Evolutionary conservation across 2,888 invertebrate genomes (phyloP).

Genomic region (Frankliniella fusca): DNA sequence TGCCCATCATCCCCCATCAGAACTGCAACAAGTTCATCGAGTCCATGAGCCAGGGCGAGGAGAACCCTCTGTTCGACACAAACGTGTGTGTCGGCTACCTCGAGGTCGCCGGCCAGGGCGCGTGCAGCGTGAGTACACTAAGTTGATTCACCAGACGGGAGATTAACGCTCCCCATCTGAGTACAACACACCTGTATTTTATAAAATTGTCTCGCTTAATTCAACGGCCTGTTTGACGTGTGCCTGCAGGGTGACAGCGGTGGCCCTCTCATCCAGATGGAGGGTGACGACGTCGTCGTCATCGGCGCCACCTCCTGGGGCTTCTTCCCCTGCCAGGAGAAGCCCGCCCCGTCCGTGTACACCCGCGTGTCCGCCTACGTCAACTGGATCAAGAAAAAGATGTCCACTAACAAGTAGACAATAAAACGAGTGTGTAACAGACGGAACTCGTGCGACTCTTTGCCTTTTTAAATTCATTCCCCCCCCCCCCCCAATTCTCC

Average conservation of each 20-base stretch:
- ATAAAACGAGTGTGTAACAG: no score
- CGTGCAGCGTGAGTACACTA: conserved; percentile 45
- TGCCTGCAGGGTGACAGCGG: conserved; percentile 46
- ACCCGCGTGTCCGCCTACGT: conserved; percentile 48
- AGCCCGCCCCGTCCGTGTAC: conserved; percentile 49
- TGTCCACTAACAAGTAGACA: no score
- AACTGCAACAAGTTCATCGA: conserved; percentile 36
- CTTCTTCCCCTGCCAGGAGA: conserved; percentile 49
- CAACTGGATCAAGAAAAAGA: conserved; percentile 45
- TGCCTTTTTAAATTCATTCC: no score
- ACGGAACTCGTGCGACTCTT: no score
- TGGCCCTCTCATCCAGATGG: conserved; percentile 44
- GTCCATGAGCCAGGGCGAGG: not conserved
- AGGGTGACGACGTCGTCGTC: conserved; percentile 42
- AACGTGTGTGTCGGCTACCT: conserved; percentile 50
- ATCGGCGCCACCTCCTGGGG: conserved; percentile 54
- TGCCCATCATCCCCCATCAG: conserved; percentile 35
- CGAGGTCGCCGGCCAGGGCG: conserved; percentile 47
- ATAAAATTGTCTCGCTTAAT: not conserved
- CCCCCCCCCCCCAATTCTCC: no score
- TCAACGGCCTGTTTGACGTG: not conserved
- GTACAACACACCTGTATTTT: no score
- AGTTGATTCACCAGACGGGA: no score
- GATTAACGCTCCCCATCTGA: no score
- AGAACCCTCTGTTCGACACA: conserved; percentile 39